A percentile compares a stretch with the other conserved stretches of the same genome.
Evolutionary conservation across 2,113 vertebrate genomes (phyloP).

Genomic region (Chiloscyllium plagiosum): DNA sequence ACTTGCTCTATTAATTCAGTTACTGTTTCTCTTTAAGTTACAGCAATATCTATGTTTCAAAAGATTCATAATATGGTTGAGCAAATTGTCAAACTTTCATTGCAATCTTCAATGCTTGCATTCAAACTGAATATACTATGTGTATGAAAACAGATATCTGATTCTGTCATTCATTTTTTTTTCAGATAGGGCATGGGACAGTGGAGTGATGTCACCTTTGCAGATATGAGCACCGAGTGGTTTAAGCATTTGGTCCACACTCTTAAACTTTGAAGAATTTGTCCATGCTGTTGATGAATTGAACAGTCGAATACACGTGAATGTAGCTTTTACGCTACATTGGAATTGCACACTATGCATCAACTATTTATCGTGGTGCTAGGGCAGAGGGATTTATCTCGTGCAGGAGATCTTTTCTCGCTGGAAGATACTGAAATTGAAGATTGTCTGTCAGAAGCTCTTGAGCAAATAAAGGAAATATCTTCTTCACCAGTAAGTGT

Average conservation of each 20-base stretch:
- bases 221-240: neutral
- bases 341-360: constrained; percentile 66
- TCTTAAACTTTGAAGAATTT: constrained; percentile 20
- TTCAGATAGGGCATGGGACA: neutral
- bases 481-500: constrained; percentile 80
- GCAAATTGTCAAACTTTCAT: neutral
- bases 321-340: neutral
- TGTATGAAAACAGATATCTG: neutral
- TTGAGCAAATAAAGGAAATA: constrained; percentile 86
- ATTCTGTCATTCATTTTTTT: neutral
- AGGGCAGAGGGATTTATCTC: constrained; percentile 83
- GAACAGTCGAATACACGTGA: neutral
- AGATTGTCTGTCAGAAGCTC: constrained; percentile 79
- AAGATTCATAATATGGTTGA: neutral
- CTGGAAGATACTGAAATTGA: constrained; percentile 84
- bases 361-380: constrained; percentile 83
- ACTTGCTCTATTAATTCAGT: neutral
- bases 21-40: neutral
- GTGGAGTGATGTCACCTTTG: neutral
- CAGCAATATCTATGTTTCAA: neutral
- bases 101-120: neutral
- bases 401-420: constrained; percentile 91
- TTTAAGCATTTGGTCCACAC: neutral
- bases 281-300: neutral
- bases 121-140: neutral